Base-by-base conservation (phyloP, 2,888 invertebrate genomes). In the Andrena trimmerana region DNA sequence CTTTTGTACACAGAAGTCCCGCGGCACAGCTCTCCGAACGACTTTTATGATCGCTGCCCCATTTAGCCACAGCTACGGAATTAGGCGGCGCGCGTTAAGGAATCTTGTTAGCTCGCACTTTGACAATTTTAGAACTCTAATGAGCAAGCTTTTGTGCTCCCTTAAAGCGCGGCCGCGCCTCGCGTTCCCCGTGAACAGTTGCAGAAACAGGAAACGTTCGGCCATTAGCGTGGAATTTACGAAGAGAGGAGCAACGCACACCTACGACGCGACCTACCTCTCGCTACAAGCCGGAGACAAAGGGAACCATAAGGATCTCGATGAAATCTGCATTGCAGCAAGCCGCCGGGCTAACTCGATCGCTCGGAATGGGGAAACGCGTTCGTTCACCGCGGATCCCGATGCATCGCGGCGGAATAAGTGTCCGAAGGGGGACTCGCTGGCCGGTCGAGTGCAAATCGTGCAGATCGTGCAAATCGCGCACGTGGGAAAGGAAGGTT, bases 241-340 rank as follows among this genome's bases (percentile, higher is more conserved):
- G 67, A 78, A 80, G 73, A 71, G 74, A 63, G 69, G 52, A 70
- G 70, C 68, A 77, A 74, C 72, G 52, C 48, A 36, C 54, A 42
- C 42, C 42, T 42, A 42, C 59, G 67, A 62, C 67, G 52, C 70
- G 70, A 72, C 59, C 69, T 71, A 10, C 57, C 24, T 24, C 27
- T 2, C 57, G 7, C 68, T 62, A 20, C 63, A 60, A 59, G 62
- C 31, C 62, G 68, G 69, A 62, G 72, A 59, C 62, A 72, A 67
- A 66, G 57, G 52, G 67, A 16, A 16, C 57, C 63, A 77, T 70
- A 76, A 65, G 33, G 80, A 77, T 82, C 81, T 67, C 52, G 73
- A 50, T 48, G 84, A 66, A 80, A 78, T 81, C 67, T 78, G 80
- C 72, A 76, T 73, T 75, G 79, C 83, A 81, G 84, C 84, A 73